phyloP scores from a whole-genome alignment of 2,113 vertebrate genomes.

The Brevimyrus niger region DNA sequence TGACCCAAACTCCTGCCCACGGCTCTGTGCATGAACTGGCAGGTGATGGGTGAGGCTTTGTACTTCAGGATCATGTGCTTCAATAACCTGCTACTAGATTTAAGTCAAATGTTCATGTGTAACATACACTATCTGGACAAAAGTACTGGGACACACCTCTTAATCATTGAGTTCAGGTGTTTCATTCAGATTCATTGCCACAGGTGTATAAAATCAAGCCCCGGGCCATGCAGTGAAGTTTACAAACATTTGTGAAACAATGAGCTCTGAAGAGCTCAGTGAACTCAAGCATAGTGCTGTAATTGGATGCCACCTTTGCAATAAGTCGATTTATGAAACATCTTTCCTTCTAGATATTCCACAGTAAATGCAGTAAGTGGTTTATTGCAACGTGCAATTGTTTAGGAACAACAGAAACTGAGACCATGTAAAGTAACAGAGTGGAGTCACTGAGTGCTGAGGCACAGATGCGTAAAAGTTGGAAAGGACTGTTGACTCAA shows the following conservation, averaged over 20 bases:
- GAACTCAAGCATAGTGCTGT: neutral
- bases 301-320: neutral
- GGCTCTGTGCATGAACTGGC: neutral
- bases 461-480: neutral
- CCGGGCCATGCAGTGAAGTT: neutral
- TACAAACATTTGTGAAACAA: neutral
- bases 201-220: neutral
- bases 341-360: neutral
- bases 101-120: neutral
- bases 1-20: neutral
- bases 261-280: neutral
- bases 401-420: neutral
- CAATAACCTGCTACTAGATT: neutral
- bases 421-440: neutral
- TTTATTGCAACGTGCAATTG: neutral
- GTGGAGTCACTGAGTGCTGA: neutral
- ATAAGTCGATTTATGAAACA: neutral
- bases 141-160: neutral
- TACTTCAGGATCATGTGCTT: neutral
- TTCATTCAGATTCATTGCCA: neutral
- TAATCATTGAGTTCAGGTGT: neutral
- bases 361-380: neutral
- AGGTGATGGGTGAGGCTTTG: neutral
- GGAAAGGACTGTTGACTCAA: neutral
- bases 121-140: neutral